phyloP scores from a whole-genome alignment of 2,797 vertebrate species.

The Triplophysa bombifrons region DNA sequence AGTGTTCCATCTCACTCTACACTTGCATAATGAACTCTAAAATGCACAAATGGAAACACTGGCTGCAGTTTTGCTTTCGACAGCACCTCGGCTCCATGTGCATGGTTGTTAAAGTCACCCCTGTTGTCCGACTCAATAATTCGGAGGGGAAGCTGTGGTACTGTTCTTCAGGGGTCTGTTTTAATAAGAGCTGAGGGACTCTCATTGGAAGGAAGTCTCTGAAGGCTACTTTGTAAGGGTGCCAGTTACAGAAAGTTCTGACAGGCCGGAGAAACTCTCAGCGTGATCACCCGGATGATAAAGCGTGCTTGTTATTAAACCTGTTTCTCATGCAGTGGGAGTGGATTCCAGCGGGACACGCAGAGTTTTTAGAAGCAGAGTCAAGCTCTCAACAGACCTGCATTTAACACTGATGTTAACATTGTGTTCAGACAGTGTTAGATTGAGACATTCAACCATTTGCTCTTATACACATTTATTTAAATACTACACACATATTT shows the following conservation, averaged over 20 bases:
- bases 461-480: too few relatives aligned
- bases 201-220: slow-evolving; percentile 7
- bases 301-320: slow-evolving; percentile 6
- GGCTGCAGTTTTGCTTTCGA: slow-evolving; percentile 40
- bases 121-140: slow-evolving; percentile 11
- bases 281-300: background rate
- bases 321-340: slow-evolving; percentile 1
- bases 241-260: slow-evolving; percentile 17
- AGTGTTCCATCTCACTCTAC: slow-evolving; percentile 55
- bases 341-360: background rate
- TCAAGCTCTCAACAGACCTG: background rate
- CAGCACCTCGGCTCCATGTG: slow-evolving; percentile 53
- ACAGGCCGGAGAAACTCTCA: slow-evolving; percentile 26
- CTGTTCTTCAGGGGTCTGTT: slow-evolving; percentile 39
- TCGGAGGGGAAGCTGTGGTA: background rate
- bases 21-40: slow-evolving; percentile 66
- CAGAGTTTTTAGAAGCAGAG: background rate
- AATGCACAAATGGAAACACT: slow-evolving; percentile 61
- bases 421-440: background rate
- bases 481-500: too few relatives aligned
- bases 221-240: slow-evolving; percentile 13
- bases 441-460: background rate
- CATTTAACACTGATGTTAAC: slow-evolving; percentile 1
- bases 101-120: slow-evolving; percentile 48
- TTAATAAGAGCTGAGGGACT: slow-evolving; percentile 51